phyloP scores from a whole-genome alignment of 2,113 vertebrate species.

The Psilopsiagon aurifrons region DNA sequence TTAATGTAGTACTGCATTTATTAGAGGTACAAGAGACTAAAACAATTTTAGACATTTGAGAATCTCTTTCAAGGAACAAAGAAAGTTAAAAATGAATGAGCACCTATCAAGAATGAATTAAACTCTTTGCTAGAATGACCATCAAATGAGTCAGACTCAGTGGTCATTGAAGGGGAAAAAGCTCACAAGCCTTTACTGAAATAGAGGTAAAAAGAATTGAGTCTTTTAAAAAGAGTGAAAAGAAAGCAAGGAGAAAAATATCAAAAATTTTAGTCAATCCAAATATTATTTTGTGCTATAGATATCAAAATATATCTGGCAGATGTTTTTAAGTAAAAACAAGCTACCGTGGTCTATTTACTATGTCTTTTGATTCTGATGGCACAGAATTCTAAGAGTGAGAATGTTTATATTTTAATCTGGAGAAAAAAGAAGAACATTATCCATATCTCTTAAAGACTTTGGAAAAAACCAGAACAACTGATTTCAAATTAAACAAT shows the following conservation, averaged over 20 bases:
- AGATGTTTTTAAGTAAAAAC: background rate
- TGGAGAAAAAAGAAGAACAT: background rate
- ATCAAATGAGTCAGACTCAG: background rate
- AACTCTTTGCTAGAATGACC: background rate
- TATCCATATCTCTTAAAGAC: background rate
- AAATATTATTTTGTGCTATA: background rate
- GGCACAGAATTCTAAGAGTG: background rate
- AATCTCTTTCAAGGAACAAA: background rate
- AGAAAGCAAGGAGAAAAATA: background rate
- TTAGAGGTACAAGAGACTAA: background rate
- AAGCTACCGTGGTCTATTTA: background rate
- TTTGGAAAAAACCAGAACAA: background rate
- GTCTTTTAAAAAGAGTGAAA: background rate
- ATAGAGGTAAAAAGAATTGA: background rate
- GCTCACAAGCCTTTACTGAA: background rate
- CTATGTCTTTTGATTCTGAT: background rate
- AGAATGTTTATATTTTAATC: background rate
- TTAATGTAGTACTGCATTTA: background rate
- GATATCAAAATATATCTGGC: background rate
- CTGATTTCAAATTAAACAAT: conserved; percentile 13
- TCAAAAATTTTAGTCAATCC: background rate
- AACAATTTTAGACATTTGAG: background rate
- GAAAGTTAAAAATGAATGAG: background rate
- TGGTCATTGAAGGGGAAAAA: background rate
- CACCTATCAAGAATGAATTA: background rate